Conservation (phyloP, 1,140 invertebrate genomes). For the Hylaeus volcanicus region DNA sequence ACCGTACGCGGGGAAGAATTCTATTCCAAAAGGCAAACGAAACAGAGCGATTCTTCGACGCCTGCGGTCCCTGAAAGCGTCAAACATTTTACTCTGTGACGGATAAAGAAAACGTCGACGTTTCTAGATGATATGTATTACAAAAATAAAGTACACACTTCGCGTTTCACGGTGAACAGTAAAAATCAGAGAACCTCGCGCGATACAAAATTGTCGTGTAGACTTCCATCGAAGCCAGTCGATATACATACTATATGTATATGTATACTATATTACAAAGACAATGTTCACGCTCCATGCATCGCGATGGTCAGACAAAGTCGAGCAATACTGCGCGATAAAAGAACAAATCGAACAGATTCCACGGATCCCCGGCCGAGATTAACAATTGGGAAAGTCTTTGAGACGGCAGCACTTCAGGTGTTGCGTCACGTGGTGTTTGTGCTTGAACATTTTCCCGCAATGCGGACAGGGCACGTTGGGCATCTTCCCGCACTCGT, state of each 20-base stretch:
- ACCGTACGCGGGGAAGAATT: no score
- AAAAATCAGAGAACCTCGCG: not conserved
- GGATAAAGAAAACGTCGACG: not conserved
- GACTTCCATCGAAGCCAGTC: no score
- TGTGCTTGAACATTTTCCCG: constrained; percentile 75
- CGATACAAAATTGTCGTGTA: not conserved
- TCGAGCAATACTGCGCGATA: no score
- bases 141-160: not conserved
- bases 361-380: no score
- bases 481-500: constrained; percentile 47
- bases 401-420: constrained; percentile 76
- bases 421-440: constrained; percentile 78
- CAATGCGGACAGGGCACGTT: constrained; percentile 71
- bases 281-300: no score
- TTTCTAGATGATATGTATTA: not conserved
- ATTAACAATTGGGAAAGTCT: not conserved
- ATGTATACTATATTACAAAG: no score
- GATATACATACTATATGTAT: no score
- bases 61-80: not conserved
- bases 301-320: no score
- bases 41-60: not conserved
- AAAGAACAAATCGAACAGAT: no score
- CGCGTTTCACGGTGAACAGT: not conserved
- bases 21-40: not conserved
- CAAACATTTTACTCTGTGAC: no score